Evolutionary conservation across 30 jellyfish, hydroid and myxozoan species (phyloP).

Genomic region (Phacellophora camtschatica): DNA sequence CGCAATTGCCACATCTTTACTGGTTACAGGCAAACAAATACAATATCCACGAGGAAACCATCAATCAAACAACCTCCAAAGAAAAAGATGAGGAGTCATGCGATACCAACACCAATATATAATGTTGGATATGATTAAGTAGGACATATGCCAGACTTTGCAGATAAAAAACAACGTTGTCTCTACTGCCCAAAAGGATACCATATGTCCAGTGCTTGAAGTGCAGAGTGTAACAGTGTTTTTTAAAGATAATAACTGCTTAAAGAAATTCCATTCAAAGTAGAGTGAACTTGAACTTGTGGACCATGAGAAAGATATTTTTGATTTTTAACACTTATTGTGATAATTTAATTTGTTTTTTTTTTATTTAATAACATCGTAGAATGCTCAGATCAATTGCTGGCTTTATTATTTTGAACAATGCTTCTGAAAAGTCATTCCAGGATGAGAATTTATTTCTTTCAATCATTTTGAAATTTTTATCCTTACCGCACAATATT

Average conservation of each 20-base stretch:
- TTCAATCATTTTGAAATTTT: background rate
- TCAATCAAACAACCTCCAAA: background rate
- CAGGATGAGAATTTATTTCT: background rate
- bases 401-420: background rate
- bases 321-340: background rate
- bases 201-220: background rate
- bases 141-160: background rate
- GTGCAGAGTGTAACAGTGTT: background rate
- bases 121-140: background rate
- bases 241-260: background rate
- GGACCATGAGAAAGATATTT: background rate
- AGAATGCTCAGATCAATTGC: background rate
- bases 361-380: background rate
- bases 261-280: background rate
- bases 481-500: background rate
- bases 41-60: background rate
- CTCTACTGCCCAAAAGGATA: background rate
- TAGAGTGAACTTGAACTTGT: background rate
- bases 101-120: background rate
- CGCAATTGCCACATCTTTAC: background rate
- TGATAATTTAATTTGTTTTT: background rate
- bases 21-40: background rate
- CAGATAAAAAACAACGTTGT: background rate
- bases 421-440: background rate
- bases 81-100: background rate